These are phyloP conservation scores for Nephrotoma flavescens DNA, from an alignment of 2,888 invertebrate genomes.

Conservation along the genomic window DNA sequence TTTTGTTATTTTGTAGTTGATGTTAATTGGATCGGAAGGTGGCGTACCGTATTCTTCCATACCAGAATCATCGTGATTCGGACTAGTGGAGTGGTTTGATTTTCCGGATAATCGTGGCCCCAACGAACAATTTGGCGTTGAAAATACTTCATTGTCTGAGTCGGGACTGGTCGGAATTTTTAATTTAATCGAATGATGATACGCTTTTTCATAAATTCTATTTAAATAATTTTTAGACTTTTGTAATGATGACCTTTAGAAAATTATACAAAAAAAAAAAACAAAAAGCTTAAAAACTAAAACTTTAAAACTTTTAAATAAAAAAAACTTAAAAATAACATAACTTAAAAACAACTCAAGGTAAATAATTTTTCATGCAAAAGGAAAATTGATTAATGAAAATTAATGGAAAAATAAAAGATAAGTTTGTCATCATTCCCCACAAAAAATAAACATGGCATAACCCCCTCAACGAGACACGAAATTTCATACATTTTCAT, in stretches of 20 bases:
- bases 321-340: conserved; percentile 13
- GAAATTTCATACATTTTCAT: not conserved
- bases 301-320: not conserved
- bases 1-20: conserved; percentile 6
- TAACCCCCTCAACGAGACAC: not conserved
- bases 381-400: conserved; percentile 4
- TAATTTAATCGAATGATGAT: conserved; percentile 27
- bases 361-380: conserved; percentile 7
- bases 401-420: conserved; percentile 25
- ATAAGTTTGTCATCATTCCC: not conserved
- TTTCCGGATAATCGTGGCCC: not conserved
- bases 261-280: conserved; percentile 6
- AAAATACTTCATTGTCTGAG: conserved; percentile 18
- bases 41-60: conserved; percentile 29
- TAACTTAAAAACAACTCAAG: not conserved
- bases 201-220: conserved; percentile 32
- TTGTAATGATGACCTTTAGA: conserved; percentile 23
- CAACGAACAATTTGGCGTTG: conserved; percentile 28
- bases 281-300: conserved; percentile 4
- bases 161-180: conserved; percentile 21
- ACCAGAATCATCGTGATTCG: conserved; percentile 14
- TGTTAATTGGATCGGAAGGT: conserved; percentile 22
- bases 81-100: not conserved
- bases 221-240: conserved; percentile 26
- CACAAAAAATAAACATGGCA: not conserved